Conservation (phyloP, 1,140 invertebrate species). For the Neomicropteryx cornuta region DNA sequence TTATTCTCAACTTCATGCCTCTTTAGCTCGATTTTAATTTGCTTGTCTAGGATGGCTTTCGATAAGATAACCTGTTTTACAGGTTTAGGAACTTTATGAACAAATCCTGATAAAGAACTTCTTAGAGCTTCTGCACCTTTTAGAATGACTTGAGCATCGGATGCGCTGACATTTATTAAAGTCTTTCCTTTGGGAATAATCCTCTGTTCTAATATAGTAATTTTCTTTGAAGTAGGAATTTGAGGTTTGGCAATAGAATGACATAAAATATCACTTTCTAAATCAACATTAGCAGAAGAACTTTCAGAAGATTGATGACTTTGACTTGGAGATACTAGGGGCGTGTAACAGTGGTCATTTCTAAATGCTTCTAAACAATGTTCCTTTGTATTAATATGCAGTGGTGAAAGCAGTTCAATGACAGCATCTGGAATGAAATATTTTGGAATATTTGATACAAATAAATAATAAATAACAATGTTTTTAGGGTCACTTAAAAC, state of each 20-base stretch:
- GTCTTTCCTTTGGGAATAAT: constrained; percentile 38
- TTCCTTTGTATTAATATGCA: constrained; percentile 37
- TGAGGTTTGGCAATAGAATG: constrained; percentile 28
- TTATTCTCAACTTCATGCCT: no score
- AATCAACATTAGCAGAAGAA: constrained; percentile 26
- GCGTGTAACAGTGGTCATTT: constrained; percentile 58
- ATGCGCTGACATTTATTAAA: constrained; percentile 22
- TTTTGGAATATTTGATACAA: no score
- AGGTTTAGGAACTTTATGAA: no score
- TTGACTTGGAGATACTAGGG: constrained; percentile 43
- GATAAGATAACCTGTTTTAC: no score
- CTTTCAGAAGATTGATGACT: constrained; percentile 25
- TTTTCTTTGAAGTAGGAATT: constrained; percentile 33
- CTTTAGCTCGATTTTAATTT: no score
- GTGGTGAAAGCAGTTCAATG: constrained; percentile 38
- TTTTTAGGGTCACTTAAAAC: no score
- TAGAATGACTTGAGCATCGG: constrained; percentile 27
- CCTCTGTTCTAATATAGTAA: constrained; percentile 36
- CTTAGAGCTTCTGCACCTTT: constrained; percentile 32
- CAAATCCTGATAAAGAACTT: constrained; percentile 29
- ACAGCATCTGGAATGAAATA: constrained; percentile 31
- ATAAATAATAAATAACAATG: no score
- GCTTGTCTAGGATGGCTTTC: no score
- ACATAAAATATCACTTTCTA: constrained; percentile 30
- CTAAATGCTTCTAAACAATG: constrained; percentile 40